A percentile compares a stretch with the other conserved stretches of the same genome.
Conservation (phyloP, 2,888 invertebrate genomes). For the Epirrhoe alternata region DNA sequence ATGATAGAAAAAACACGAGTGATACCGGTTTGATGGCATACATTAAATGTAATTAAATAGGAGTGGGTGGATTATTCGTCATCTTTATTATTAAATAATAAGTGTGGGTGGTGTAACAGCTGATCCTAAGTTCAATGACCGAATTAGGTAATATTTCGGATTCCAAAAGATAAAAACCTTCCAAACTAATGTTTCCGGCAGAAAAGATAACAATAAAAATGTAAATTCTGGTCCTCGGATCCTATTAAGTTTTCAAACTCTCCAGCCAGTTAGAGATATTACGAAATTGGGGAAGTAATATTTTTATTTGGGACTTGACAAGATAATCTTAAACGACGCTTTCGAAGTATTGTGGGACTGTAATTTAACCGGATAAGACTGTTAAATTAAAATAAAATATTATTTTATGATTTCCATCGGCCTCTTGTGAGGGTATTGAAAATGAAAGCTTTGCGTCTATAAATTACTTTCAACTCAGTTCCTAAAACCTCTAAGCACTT, state of each 20-base stretch:
- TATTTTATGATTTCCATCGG: background rate
- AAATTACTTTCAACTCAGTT: background rate
- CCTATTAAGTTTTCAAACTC: constrained; percentile 27
- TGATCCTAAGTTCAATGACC: constrained; percentile 12
- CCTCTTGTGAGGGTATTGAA: background rate
- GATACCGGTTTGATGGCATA: background rate
- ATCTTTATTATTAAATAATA: constrained; percentile 1
- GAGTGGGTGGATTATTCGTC: constrained; percentile 11
- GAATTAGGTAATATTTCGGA: background rate
- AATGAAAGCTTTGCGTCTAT: background rate
- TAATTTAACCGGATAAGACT: constrained; percentile 1
- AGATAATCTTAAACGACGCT: constrained; percentile 24
- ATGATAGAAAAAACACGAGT: background rate
- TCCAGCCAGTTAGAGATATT: constrained; percentile 22
- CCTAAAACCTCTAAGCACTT: background rate
- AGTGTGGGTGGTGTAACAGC: constrained; percentile 5
- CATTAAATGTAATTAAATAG: constrained; percentile 5
- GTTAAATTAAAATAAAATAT: constrained; percentile 1
- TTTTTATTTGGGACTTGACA: constrained; percentile 31
- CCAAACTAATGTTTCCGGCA: constrained; percentile 8
- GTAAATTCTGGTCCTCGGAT: constrained; percentile 24
- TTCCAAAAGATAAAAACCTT: constrained; percentile 8
- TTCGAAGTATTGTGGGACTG: constrained; percentile 18
- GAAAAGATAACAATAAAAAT: constrained; percentile 25
- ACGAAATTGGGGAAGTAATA: constrained; percentile 28